Conservation (phyloP, 2,797 vertebrate species). For the Onychomys arenicola region DNA sequence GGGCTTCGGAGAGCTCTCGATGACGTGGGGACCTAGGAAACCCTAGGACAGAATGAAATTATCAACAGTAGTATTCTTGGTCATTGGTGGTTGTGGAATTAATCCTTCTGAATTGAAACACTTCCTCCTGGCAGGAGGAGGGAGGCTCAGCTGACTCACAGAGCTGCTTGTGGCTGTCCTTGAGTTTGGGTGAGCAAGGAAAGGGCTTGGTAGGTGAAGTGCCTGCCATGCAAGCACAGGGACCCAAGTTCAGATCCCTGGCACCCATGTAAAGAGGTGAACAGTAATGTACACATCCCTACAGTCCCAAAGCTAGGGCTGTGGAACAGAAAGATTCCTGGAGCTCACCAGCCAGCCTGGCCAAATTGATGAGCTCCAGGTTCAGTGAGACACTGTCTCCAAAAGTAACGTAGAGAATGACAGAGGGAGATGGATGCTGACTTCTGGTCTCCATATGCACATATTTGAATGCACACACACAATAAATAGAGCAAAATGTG, state of each 20-base stretch:
- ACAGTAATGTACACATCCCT: neutral
- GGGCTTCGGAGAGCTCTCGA: neutral
- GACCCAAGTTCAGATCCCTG: neutral
- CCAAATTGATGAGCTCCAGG: neutral
- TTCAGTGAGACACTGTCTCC: neutral
- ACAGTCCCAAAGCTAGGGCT: neutral
- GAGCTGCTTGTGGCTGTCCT: neutral
- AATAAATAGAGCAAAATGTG: neutral
- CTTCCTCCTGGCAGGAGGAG: neutral
- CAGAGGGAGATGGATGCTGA: neutral
- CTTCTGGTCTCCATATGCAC: neutral
- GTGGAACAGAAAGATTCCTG: neutral
- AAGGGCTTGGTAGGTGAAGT: neutral
- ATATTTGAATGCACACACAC: neutral
- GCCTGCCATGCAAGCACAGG: neutral
- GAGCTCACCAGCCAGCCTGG: neutral
- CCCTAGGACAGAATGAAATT: neutral
- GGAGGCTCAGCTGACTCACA: neutral
- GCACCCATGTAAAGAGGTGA: neutral
- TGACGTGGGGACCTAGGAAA: neutral
- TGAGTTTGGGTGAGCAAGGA: neutral
- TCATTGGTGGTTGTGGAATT: neutral
- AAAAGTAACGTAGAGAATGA: neutral
- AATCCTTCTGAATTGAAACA: neutral
- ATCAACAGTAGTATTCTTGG: neutral